Evolutionary conservation across 2,113 vertebrate species (phyloP), one percentile per base, ranked within the genome.

Genomic region (Chionodraco myersi): DNA sequence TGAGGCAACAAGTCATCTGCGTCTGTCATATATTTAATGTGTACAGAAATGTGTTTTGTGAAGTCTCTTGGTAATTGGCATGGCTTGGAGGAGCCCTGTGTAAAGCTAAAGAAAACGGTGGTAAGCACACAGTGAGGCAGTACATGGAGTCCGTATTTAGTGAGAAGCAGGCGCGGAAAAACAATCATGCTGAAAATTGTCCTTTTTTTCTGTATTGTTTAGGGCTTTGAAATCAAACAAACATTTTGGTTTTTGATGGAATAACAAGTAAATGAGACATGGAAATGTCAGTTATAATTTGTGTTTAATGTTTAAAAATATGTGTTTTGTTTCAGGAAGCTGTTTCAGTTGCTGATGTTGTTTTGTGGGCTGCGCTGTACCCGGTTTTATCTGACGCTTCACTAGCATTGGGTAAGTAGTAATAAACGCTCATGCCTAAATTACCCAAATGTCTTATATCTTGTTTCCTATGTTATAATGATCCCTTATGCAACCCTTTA

Each of bases 331-430:
- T 93, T 88, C 84, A 98, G 97, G 96, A 97, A 34, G 77, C 75
- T 0, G 62, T 95, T 58, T 95, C 96, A 10, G 88, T 97, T 47
- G 97, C 95, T 45, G 97, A 99, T 67, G 82, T 97, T 80, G 96
- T 97, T 63, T 90, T 98, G 66, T 98, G 96, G 96, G 96, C 94
- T 2, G 91, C 96, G 0, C 85, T 99, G 0, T 96, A 94, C 56
- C 96, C 96, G 0, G 23, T 97, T 68, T 88, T 98, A 3, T 94
- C 84, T 30, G 95, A 96, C 30, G 81, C 94, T 1, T 60, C 82
- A 64, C 63, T 92, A 48, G 14, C 65, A n/a, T 34, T 66, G 15
- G 91, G 94, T 95, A 82, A 91, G 87, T 66, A 11, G 6, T 5
- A 45, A 60, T 70, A 59, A 30, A 13, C 68, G 3, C 18, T 54